Evolutionary conservation across 1,140 invertebrate species (phyloP).

Genomic region (Eriocheir sinensis): DNA sequence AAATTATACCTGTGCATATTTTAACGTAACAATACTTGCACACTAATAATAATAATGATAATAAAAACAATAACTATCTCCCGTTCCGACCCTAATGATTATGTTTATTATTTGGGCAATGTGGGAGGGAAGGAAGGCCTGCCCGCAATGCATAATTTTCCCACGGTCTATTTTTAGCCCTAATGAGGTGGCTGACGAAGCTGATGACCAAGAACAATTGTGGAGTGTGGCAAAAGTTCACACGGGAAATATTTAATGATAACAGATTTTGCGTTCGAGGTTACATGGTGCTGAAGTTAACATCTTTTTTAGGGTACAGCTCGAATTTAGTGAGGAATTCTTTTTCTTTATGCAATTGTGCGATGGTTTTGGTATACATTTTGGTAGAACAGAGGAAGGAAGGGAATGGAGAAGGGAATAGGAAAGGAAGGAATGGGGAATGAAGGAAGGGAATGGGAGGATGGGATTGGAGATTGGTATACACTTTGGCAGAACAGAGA

Average conservation of each 20-base stretch:
- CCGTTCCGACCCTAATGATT: too few relatives aligned
- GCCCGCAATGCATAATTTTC: too few relatives aligned
- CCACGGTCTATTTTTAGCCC: neutral
- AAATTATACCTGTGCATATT: too few relatives aligned
- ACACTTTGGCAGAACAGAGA: neutral
- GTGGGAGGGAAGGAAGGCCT: too few relatives aligned
- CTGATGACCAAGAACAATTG: neutral
- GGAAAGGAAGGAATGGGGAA: neutral
- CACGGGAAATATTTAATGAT: conserved; percentile 3
- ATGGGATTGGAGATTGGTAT: neutral
- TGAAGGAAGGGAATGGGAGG: neutral
- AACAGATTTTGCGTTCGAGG: neutral
- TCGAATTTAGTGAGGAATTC: neutral
- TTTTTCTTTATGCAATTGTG: neutral
- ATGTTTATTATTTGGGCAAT: neutral
- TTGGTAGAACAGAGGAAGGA: neutral
- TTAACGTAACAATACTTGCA: too few relatives aligned
- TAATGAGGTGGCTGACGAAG: neutral
- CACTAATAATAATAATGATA: too few relatives aligned
- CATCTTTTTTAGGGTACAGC: neutral
- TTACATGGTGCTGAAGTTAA: neutral
- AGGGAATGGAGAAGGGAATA: neutral
- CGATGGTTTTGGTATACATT: neutral
- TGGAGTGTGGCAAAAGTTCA: neutral
- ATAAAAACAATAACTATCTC: too few relatives aligned